A percentile compares a stretch with the other conserved stretches of the same genome.
phyloP scores from a whole-genome alignment of 2,797 vertebrate genomes.

The Moxostoma hubbsi region DNA sequence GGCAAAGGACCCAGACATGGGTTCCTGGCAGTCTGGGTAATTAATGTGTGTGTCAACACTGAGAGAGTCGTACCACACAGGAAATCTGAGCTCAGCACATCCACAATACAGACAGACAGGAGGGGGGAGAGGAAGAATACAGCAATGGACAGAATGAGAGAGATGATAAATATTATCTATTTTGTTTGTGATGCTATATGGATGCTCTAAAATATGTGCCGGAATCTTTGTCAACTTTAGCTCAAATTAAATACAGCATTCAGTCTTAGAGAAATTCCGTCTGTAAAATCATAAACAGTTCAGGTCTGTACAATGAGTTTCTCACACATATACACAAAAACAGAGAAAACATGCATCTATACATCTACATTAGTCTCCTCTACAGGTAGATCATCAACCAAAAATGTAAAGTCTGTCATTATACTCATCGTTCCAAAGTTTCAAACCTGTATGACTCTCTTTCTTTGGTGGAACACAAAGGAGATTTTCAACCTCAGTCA shows the following conservation, averaged over 20 bases:
- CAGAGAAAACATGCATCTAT: conserved; percentile 64
- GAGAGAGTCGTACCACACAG: conserved; percentile 69
- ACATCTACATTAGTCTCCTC: no score
- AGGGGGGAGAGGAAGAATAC: conserved; percentile 49
- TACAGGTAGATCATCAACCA: no score
- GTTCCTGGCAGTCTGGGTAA: conserved; percentile 78
- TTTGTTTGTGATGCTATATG: conserved; percentile 40
- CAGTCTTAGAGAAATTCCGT: conserved; percentile 56
- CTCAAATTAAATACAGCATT: neutral
- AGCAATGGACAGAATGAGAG: conserved; percentile 65
- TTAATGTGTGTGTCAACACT: conserved; percentile 82
- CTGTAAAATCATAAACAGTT: conserved; percentile 52
- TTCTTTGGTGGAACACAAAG: no score
- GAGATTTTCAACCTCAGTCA: no score
- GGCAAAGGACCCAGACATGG: conserved; percentile 70
- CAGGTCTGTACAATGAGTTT: conserved; percentile 49
- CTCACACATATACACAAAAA: conserved; percentile 48
- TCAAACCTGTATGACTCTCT: no score
- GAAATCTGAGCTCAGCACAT: conserved; percentile 80
- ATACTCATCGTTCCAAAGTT: no score
- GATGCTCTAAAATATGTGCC: conserved; percentile 22
- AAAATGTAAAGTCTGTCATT: no score
- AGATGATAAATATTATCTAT: conserved; percentile 71
- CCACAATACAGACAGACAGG: conserved; percentile 65
- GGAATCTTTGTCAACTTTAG: conserved; percentile 31